Base-by-base conservation (phyloP, 2,797 vertebrate species). In the Mormyrops boulengeri region DNA sequence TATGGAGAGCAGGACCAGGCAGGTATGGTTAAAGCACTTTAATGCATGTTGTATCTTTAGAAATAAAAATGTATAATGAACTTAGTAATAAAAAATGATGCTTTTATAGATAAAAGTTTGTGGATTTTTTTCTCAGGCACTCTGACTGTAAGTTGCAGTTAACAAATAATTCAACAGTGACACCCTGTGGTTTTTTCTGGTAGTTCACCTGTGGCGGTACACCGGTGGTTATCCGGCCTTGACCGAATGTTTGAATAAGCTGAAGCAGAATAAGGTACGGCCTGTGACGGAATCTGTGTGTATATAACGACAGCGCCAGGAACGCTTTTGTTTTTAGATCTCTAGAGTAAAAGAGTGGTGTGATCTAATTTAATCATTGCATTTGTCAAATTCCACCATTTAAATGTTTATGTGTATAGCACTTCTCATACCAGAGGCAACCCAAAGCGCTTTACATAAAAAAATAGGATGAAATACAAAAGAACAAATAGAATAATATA, bases 1-100 rank as follows among this genome's bases (percentile, higher is more conserved):
- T 99, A 99, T 0, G 98, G 98, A 44, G 97, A 99, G 26, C 98
- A 99, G 93, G 98, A 99, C 94, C 98, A 99, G 93, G 97, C 98
- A 91, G 98, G 98, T 99, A 92, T 95, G 96, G 30, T 82, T 60
- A 38, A 89, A 66, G 49, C n/a, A 89, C n/a, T 30, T 12, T 22
- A 22, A 41, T 41, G 7, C 34, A 19, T 44, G 11, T 14, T 69
- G 30, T 34, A 69, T n/a, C 38, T 41, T 38, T 41, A 44, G 17
- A 80, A 80, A 80, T 19, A 44, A 41, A 44, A n/a, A 80, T 44
- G 38, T 17, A 44, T 19, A 41, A 80, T 80, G 34, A 14, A 80
- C 17, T 80, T 80, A 44, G 6, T 17, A 41, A 80, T 80, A n/a
- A 44, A 80, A 80, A 50, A 30, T 26, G 2, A 38, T 26, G 41